A percentile compares a stretch with the other conserved stretches of the same genome.
Conservation (phyloP, 2,888 invertebrate species). For the Iphiclides podalirius region DNA sequence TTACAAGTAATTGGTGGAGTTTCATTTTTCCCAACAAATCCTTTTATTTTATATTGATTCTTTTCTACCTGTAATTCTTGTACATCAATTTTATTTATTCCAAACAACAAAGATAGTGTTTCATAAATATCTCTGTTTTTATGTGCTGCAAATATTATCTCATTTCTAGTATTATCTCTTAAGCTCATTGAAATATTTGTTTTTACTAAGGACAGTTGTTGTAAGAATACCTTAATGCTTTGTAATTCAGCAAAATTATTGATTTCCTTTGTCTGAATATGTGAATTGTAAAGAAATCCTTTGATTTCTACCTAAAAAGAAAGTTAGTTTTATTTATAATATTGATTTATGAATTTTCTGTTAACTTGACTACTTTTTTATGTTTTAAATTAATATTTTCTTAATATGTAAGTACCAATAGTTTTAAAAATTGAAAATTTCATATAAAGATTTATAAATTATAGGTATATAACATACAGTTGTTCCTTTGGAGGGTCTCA, state of each 20-base stretch:
- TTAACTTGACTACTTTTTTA: too few species aligned
- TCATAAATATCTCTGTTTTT: constrained; percentile 77
- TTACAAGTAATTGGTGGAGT: constrained; percentile 54
- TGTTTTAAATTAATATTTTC: too few species aligned
- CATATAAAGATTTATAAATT: too few species aligned
- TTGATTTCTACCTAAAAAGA: constrained; percentile 79
- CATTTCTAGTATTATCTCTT: constrained; percentile 82
- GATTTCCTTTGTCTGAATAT: constrained; percentile 80
- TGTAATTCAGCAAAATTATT: constrained; percentile 78
- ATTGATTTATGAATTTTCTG: too few species aligned
- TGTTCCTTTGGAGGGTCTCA: constrained; percentile 84
- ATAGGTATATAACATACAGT: constrained; percentile 72
- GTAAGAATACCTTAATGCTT: constrained; percentile 79
- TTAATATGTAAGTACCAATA: too few species aligned
- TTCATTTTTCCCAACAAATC: constrained; percentile 72
- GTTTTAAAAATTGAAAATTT: too few species aligned
- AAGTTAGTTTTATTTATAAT: too few species aligned
- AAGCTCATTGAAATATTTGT: constrained; percentile 83
- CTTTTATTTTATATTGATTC: constrained; percentile 72
- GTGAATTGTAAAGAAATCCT: constrained; percentile 82
- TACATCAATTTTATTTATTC: constrained; percentile 52
- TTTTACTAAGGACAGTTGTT: constrained; percentile 83
- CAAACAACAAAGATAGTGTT: constrained; percentile 62
- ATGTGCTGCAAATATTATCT: constrained; percentile 80
- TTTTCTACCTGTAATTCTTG: constrained; percentile 64